Evolutionary conservation across 2,888 invertebrate species (phyloP), one percentile per base, ranked within the genome.

Genomic region (Drymonia ruficornis): DNA sequence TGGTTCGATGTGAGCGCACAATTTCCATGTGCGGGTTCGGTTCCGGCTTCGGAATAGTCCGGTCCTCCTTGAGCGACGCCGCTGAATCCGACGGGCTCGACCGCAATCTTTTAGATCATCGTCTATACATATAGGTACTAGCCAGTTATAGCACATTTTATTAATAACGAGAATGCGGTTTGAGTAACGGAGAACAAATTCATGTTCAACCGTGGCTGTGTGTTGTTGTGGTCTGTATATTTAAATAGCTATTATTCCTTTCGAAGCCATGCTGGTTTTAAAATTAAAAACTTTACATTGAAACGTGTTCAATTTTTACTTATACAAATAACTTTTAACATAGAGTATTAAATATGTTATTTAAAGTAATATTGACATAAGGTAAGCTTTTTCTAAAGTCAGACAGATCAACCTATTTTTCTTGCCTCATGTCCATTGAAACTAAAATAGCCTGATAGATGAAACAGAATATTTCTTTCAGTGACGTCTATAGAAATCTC

Each of bases 41-140:
- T 91, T 91, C 90, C 91, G 91, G 91, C 87, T 89, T 78, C 81
- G 81, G 80, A 89, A 90, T 85, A 83, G 84, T 65, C 91, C 83
- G 83, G 91, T 91, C 90, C 87, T 86, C 91, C 91, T 91, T 91
- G 91, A 90, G 81, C 76, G 74, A 65, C 77, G 77, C 65, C 74
- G 74, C 77, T 78, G 80, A 79, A 77, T 78, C 78, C 76, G 81
- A 81, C 79, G 76, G 78, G 71, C 78, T 66, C 76, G 76, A 74
- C 78, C 78, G 74, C 84, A 84, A 81, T 85, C 85, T 83, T 87
- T 83, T 88, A 83, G 84, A 87, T 83, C 87, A 82, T 84, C 85
- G 79, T 66, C 62, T 78, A 59, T 70, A 73, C 59, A 52, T 55
- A 49, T 60, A 55, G 9, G 53, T 65, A 63, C 63, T 56, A 55